phyloP scores from a whole-genome alignment of 2,797 vertebrate genomes.

The Halcyon badia region DNA sequence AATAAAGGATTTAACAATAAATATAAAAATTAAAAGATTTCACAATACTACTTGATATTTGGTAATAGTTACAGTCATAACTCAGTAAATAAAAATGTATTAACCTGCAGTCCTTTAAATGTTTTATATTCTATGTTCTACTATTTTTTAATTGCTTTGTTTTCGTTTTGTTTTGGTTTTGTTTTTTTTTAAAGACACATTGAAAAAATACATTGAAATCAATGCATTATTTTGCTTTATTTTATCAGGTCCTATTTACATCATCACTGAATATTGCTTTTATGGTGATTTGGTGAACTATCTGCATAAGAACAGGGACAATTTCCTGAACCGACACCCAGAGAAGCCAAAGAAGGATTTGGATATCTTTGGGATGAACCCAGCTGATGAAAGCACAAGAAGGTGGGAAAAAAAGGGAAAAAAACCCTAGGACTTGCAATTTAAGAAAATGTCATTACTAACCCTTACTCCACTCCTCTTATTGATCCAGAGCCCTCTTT shows the following conservation, averaged over 20 bases:
- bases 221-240: not conserved
- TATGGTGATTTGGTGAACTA: conserved; percentile 99
- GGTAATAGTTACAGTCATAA: not conserved
- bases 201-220: not conserved
- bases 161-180: not conserved
- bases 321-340: conserved; percentile 88
- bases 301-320: conserved; percentile 97
- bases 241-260: conserved; percentile 94
- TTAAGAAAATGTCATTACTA: not conserved
- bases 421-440: not conserved
- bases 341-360: conserved; percentile 95
- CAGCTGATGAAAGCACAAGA: conserved; percentile 93
- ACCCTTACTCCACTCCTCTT: not conserved
- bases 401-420: conserved; percentile 81
- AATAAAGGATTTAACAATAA: not conserved
- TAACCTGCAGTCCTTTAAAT: not conserved
- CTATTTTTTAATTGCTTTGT: not conserved
- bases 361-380: conserved; percentile 97
- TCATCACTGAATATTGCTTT: conserved; percentile 99
- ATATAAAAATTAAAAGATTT: not conserved
- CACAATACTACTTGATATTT: not conserved
- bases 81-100: not conserved
- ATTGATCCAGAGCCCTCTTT: not conserved
- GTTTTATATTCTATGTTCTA: not conserved
- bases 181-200: not conserved